Percentiles rank a stretch among this genome's conserved stretches.
phyloP scores from a whole-genome alignment of 2,888 invertebrate species.

The Boloria selene region DNA sequence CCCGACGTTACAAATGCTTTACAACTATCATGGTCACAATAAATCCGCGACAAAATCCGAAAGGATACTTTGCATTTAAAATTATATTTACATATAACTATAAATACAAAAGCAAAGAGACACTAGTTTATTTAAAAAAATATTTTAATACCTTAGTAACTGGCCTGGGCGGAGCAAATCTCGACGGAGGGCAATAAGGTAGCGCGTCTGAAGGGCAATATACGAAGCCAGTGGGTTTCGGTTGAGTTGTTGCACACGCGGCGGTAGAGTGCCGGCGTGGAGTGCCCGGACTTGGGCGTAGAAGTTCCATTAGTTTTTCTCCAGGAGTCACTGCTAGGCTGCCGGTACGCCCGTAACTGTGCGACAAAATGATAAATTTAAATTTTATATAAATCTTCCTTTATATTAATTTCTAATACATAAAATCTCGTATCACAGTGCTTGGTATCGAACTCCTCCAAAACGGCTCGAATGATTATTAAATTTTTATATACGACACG shows the following conservation, averaged over 20 bases:
- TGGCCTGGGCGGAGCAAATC: constrained; percentile 65
- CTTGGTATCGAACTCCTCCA: no score
- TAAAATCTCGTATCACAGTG: no score
- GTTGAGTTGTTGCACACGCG: constrained; percentile 47
- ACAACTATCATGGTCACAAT: no score
- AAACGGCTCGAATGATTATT: no score
- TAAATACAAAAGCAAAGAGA: no score
- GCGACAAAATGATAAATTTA: background rate
- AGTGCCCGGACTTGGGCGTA: constrained; percentile 71
- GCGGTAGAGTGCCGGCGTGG: constrained; percentile 77
- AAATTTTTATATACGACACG: no score
- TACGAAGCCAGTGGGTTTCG: constrained; percentile 66
- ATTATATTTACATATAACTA: no score
- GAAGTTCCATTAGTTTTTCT: constrained; percentile 79
- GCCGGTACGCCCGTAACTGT: constrained; percentile 75
- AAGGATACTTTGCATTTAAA: no score
- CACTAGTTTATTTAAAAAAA: no score
- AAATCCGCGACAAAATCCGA: no score
- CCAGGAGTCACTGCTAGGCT: constrained; percentile 77
- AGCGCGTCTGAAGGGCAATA: constrained; percentile 79
- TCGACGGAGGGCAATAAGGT: constrained; percentile 77
- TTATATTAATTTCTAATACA: no score
- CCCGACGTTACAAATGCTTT: no score
- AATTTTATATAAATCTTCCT: background rate
- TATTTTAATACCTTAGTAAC: constrained; percentile 44